Base-by-base conservation (phyloP, 53 echinoderm and acorn worm species). In the Mesocentrotus franciscanus region DNA sequence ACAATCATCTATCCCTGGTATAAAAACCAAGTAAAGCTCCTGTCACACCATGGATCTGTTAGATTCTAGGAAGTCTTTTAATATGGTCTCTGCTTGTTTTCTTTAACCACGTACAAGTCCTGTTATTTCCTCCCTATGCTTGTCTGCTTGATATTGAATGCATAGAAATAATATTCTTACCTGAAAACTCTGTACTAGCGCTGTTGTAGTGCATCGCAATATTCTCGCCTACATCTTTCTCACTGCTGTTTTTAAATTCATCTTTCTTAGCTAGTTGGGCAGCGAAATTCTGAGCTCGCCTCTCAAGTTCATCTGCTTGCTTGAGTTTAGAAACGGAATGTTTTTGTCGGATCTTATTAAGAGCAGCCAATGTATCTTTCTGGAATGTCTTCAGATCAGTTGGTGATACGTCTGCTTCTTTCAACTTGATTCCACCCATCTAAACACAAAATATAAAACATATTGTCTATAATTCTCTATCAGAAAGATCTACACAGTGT, bases 161-260 rank as follows among this genome's bases (percentile, higher is more conserved):
- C 66, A 22, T 64, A 64, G 1, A 85, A 85, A 55, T 32, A 3
- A 49, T 56, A 22, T 15, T 18, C 20, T 93, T 57, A 98, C 98
- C 99, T 81, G 99, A 96, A 79, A 99, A 98, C 11, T 94, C 97
- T 10, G 97, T 97, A 61, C 96, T 96, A 49, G 98, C 97, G 71
- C 98, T 98, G 72, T 96, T 97, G 95, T 96, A 97, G 89, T 98
- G 98, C 98, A 98, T 98, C 36, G 97, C 99, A 90, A 99, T 97
- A 92, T 99, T 99, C 96, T 99, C 99, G 13, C 99, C 99, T 12
- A 97, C 96, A 30, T 98, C 99, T 0, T 90, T 74, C 34, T 96
- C 89, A 36, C 92, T 95, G 91, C 98, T 97, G 91, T 98, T 97
- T 92, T 97, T 97, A 70, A 98, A 98, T 90, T 95, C 90, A 78